Conservation (phyloP, 2,113 vertebrate genomes). For the Muntiacus muntjak region DNA sequence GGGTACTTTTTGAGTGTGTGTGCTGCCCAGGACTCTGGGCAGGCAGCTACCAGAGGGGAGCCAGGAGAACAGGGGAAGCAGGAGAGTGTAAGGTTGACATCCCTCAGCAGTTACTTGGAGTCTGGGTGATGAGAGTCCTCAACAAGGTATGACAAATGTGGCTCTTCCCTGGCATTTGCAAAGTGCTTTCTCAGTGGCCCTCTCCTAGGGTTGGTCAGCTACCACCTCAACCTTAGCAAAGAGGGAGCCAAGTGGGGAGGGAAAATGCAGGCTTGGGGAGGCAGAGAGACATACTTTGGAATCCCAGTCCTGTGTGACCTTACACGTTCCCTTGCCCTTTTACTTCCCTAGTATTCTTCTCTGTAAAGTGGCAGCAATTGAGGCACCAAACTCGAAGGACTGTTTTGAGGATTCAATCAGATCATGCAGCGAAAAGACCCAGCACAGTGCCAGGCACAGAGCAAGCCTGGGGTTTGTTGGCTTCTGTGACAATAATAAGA, state of each 20-base stretch:
- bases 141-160: rapidly evolving
- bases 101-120: background rate
- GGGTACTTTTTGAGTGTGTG: background rate
- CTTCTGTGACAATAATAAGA: background rate
- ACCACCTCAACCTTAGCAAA: background rate
- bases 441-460: background rate
- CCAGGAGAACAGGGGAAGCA: background rate
- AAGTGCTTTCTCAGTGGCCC: background rate
- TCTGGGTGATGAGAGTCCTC: background rate
- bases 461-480: background rate
- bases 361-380: background rate
- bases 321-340: background rate
- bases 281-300: background rate
- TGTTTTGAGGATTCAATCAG: background rate
- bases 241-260: background rate
- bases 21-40: background rate
- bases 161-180: background rate
- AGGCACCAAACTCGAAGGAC: background rate
- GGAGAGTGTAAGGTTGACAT: background rate
- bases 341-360: background rate
- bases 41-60: background rate
- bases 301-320: background rate
- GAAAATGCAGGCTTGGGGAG: background rate
- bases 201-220: background rate
- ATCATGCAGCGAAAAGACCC: rapidly evolving